These are phyloP conservation scores for Morone chrysops DNA, from an alignment of 2,113 vertebrate species.

Conservation along the genomic window DNA sequence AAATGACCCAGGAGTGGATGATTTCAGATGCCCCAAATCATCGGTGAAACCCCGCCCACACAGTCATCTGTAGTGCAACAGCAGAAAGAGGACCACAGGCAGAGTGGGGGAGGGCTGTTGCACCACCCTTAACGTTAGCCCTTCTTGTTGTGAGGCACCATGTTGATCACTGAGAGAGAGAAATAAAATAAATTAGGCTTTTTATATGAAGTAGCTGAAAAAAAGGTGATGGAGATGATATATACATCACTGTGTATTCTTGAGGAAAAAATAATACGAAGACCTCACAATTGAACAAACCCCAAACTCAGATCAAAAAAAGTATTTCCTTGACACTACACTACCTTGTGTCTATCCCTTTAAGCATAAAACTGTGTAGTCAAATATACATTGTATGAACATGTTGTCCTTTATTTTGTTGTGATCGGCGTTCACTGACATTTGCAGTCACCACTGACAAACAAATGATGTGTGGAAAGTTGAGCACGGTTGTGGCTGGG, in stretches of 20 bases:
- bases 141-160: background rate
- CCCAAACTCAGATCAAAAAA: background rate
- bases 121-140: background rate
- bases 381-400: background rate
- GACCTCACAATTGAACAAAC: background rate
- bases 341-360: background rate
- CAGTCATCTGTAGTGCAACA: background rate
- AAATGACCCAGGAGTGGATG: background rate
- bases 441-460: background rate
- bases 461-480: constrained; percentile 12
- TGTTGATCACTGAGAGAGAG: background rate
- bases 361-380: background rate
- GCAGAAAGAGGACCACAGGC: background rate
- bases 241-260: background rate
- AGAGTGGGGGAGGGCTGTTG: background rate
- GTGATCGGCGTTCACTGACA: background rate
- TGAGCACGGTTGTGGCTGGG: constrained; percentile 1
- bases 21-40: background rate
- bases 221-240: background rate
- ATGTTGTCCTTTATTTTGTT: background rate
- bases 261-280: too few species aligned
- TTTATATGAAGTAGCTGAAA: background rate
- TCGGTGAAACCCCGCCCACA: background rate
- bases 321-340: too few species aligned
- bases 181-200: background rate